Conservation (phyloP, 2,797 vertebrate species). For the Tapirus indicus region DNA sequence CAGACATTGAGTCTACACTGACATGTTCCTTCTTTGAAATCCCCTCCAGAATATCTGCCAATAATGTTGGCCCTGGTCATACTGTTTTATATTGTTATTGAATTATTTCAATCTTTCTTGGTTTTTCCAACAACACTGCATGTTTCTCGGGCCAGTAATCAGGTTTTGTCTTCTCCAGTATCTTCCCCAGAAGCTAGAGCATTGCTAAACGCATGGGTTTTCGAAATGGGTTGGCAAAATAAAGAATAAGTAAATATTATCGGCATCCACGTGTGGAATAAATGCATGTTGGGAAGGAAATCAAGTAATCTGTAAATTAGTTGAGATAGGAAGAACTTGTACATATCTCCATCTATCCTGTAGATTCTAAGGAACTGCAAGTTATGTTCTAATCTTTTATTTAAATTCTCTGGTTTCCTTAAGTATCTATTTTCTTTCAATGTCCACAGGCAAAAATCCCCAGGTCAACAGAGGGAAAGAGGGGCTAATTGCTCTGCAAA, state of each 20-base stretch:
- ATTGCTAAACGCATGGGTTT: not conserved
- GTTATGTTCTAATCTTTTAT: not conserved
- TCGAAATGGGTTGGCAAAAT: not conserved
- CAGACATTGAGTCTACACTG: not conserved
- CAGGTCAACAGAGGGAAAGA: slow-evolving; percentile 13
- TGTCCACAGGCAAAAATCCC: slow-evolving; percentile 31
- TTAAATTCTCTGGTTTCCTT: slow-evolving; percentile 32
- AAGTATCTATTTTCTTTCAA: slow-evolving; percentile 35
- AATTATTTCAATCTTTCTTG: slow-evolving; percentile 15
- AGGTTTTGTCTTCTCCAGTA: not conserved
- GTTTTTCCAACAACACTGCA: not conserved
- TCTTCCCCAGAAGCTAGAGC: not conserved
- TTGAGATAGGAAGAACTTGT: not conserved
- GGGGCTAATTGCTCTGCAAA: slow-evolving; percentile 42
- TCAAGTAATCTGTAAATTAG: not conserved
- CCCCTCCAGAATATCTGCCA: not conserved
- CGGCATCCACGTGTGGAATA: not conserved
- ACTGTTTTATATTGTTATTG: not conserved
- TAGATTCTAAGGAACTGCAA: not conserved
- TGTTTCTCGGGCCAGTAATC: not conserved
- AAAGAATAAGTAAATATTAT: not conserved
- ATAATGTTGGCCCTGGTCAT: not conserved
- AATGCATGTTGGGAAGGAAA: not conserved
- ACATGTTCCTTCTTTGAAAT: not conserved
- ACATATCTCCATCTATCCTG: not conserved